phyloP scores from a whole-genome alignment of 1,140 invertebrate species.

The Whitmania pigra region DNA sequence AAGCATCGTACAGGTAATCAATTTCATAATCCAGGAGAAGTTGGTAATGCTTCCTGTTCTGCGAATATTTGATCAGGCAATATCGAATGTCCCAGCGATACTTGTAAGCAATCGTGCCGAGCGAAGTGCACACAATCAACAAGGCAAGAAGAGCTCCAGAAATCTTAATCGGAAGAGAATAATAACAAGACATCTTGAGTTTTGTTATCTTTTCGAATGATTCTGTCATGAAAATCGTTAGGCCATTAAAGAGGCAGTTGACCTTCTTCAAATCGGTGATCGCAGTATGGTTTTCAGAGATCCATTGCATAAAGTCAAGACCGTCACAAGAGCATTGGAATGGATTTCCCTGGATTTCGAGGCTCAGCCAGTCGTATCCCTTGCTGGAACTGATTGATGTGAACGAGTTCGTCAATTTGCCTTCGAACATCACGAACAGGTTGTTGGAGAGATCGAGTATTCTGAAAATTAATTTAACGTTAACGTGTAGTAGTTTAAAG shows the following conservation, averaged over 20 bases:
- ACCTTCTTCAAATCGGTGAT: not conserved
- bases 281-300: not conserved
- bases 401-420: not conserved
- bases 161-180: not conserved
- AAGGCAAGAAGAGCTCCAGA: not conserved
- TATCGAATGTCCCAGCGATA: slow-evolving; percentile 13
- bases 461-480: not conserved
- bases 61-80: not conserved
- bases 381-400: not conserved
- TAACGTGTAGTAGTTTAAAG: too few relatives aligned
- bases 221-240: not conserved
- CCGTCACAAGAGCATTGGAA: not conserved
- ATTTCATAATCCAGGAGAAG: not conserved
- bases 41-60: not conserved
- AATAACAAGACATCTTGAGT: not conserved
- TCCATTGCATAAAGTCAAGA: not conserved
- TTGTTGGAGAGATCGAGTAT: not conserved
- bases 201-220: not conserved
- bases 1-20: slow-evolving; percentile 1
- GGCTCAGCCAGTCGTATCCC: not conserved
- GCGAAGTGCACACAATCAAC: not conserved
- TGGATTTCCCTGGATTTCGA: not conserved
- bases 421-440: not conserved
- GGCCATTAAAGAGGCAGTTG: not conserved
- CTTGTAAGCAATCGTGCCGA: not conserved